Evolutionary conservation across 2,888 invertebrate genomes (phyloP).

Genomic region (Atrina japonica): DNA sequence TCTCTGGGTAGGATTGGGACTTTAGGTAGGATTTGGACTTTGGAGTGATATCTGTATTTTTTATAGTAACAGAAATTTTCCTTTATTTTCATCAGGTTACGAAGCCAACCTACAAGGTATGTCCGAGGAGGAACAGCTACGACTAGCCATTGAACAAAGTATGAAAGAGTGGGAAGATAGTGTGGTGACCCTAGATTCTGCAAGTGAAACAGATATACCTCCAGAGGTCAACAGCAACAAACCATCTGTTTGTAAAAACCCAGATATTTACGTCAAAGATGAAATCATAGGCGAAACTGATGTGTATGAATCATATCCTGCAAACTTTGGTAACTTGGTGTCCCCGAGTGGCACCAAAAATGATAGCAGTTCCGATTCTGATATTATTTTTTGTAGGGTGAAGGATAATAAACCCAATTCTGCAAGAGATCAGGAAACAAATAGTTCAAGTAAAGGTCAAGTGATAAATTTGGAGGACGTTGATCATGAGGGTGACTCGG

Average conservation of each 20-base stretch:
- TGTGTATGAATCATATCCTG: too few species aligned
- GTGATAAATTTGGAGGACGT: background rate
- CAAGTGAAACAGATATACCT: background rate
- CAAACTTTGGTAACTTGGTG: too few species aligned
- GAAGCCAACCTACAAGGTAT: constrained; percentile 42
- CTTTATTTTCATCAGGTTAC: constrained; percentile 37
- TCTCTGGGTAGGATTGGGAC: too few species aligned
- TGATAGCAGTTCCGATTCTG: background rate
- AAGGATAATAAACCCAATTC: background rate
- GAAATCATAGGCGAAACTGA: too few species aligned
- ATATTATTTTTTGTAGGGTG: background rate
- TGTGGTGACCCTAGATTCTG: background rate
- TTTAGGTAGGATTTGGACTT: too few species aligned
- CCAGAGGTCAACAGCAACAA: background rate
- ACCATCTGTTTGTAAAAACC: too few species aligned
- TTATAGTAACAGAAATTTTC: background rate
- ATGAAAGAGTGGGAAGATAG: constrained; percentile 48
- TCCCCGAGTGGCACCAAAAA: background rate
- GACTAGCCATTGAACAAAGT: constrained; percentile 63
- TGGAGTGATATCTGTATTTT: background rate
- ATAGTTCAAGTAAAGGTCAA: background rate
- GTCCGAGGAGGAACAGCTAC: constrained; percentile 64
- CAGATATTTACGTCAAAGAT: too few species aligned
- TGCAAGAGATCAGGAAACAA: background rate
- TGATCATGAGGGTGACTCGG: background rate